Conservation (phyloP, 2,797 vertebrate species). For the Sebastes jordani region DNA sequence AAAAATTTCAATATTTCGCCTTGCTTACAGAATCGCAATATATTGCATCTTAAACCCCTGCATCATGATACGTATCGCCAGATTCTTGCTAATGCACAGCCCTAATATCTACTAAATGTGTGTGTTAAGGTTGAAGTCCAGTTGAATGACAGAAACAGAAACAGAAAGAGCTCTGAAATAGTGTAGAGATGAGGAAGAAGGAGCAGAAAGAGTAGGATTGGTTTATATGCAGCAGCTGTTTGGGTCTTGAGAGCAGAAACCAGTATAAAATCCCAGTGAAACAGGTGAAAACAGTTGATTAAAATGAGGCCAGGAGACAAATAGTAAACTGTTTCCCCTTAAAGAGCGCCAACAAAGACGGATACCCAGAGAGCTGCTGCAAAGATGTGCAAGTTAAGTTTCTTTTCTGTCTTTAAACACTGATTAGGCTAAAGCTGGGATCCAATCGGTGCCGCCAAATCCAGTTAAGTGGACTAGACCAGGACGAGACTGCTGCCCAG, state of each 20-base stretch:
- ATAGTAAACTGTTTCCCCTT: background rate
- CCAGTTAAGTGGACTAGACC: background rate
- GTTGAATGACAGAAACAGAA: background rate
- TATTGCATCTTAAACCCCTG: no score
- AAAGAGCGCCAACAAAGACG: background rate
- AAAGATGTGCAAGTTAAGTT: no score
- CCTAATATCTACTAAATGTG: background rate
- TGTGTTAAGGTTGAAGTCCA: background rate
- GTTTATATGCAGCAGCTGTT: background rate
- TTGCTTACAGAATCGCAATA: no score
- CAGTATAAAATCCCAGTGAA: background rate
- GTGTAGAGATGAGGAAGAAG: background rate
- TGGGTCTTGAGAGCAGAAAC: background rate
- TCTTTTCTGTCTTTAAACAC: background rate
- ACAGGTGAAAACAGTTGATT: background rate
- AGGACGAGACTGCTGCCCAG: background rate
- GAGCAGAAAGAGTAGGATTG: background rate
- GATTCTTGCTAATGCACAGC: background rate
- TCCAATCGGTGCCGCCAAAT: background rate
- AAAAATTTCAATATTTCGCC: no score
- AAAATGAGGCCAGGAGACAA: background rate
- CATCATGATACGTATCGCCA: background rate
- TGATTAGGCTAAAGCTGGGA: background rate
- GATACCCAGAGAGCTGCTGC: background rate
- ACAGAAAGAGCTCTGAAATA: background rate